Percentiles rank a stretch among this genome's conserved stretches.
These are phyloP conservation scores for Chaetodon auriga DNA, from an alignment of 2,113 vertebrate species.

Conservation along the genomic window DNA sequence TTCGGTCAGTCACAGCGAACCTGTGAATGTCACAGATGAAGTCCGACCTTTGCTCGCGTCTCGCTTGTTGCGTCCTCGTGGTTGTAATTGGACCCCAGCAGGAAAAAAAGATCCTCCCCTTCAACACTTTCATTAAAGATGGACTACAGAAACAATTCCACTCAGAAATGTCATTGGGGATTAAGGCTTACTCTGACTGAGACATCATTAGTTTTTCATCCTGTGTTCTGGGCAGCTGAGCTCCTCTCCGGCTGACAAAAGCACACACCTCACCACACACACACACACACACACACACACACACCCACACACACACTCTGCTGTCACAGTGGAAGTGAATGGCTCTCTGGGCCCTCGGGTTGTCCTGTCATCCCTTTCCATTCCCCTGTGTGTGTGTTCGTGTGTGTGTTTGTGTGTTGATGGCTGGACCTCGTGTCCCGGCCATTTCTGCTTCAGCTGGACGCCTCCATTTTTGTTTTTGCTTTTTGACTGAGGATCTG, in stretches of 20 bases:
- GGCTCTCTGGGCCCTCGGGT: background rate
- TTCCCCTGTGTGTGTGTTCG: background rate
- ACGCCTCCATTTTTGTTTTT: slow-evolving; percentile 22
- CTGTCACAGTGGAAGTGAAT: slow-evolving; percentile 14
- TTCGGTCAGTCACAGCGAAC: background rate
- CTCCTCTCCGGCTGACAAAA: slow-evolving; percentile 28
- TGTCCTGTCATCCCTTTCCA: slow-evolving; percentile 23
- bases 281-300: background rate
- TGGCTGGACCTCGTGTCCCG: slow-evolving; percentile 26
- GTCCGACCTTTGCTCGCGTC: slow-evolving; percentile 24
- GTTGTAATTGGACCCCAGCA: slow-evolving; percentile 45
- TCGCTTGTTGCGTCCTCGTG: slow-evolving; percentile 23
- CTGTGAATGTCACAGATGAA: background rate
- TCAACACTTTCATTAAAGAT: slow-evolving; percentile 57
- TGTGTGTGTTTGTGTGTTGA: background rate
- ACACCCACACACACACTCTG: background rate
- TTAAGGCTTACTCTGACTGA: slow-evolving; percentile 63
- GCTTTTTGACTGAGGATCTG: slow-evolving; percentile 45
- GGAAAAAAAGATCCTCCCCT: slow-evolving; percentile 33
- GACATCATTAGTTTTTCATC: slow-evolving; percentile 67
- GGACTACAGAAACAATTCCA: slow-evolving; percentile 62
- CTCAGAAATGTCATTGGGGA: slow-evolving; percentile 68
- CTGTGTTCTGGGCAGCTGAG: slow-evolving; percentile 48
- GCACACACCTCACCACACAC: slow-evolving; percentile 4
- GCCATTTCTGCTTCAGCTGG: slow-evolving; percentile 27